Evolutionary conservation across 2,888 invertebrate genomes (phyloP), one percentile per base, ranked within the genome.

Genomic region (Deroplatys truncata): DNA sequence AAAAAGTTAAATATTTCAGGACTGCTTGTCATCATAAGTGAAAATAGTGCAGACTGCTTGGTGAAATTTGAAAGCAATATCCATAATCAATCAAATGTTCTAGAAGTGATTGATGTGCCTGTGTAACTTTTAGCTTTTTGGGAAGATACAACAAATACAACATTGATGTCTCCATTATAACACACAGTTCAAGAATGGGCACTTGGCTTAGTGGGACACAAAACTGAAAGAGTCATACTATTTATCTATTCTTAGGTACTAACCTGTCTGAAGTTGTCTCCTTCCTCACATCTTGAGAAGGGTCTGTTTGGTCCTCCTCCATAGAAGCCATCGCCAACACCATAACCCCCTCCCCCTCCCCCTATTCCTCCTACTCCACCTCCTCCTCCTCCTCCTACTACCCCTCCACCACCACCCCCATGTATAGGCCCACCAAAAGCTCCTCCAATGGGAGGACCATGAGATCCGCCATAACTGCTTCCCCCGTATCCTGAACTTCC

Each of bases 181-280:
- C 8, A 35, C 13, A 43, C 43, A 43, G 43, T 43, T 43, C 43
- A 43, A 43, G 13, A 43, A 43, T 2, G 13, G 43, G 35, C 13
- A 13, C 43, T 43, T 43, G 2, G 31, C 2, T 43, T 43, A 13
- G 13, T 43, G 10, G 43, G 13, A 43, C 43, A 43, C 43, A 43
- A 13, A 43, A 13, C 43, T 43, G 0, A 13, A 13, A n/a, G n/a
- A 31, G 31, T 31, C 31, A 13, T 43, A 7, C 13, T 1, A 43
- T 13, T 1, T 43, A 9, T 35, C 7, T 43, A 13, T 43, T 43
- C 20, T 72, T 16, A 72, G 20, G 56, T 20, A 72, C 56, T 7
- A 90, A 92, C 92, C 91, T 98, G 97, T 93, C 97, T 96, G 93
- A 97, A 98, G 92, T 96, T 96, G 92, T 97, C 97, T 84, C 95